Evolutionary conservation across 2,888 invertebrate species (phyloP), one percentile per base, ranked within the genome.

Genomic region (Tortricodes alternella): DNA sequence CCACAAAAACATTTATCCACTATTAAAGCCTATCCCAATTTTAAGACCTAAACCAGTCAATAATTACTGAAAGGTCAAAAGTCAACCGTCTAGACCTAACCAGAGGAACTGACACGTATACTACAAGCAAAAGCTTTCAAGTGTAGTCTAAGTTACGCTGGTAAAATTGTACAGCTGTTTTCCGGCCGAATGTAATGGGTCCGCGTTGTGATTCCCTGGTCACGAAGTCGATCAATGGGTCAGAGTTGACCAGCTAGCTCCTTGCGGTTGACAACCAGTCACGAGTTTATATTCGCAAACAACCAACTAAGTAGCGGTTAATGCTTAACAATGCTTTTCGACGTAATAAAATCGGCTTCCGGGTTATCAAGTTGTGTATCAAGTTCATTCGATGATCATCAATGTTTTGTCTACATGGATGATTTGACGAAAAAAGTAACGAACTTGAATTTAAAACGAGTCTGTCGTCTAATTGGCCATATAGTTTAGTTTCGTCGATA

Each of bases 191-290:
- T 58, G 71, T 80, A 77, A 79, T 66, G 67, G 63, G 61, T 61
- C 72, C 65, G 43, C 41, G 82, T 84, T 84, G 80, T 81, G 73
- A 71, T 70, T 60, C 70, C 73, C 70, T 68, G 75, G 78, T 84
- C 88, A 87, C 85, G 86, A 85, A 74, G 73, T 71, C 75, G 73
- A 74, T 78, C 81, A 80, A 71, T 81, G 67, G 84, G 75, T 78
- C 78, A 79, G 65, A 74, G 71, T 73, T 76, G 74, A 74, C 70
- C 67, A 61, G 52, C 70, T 66, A 61, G 52, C 65, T 66, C 61
- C 63, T 66, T 63, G 58, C 67, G 65, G 71, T 70, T 70, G 68
- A 67, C 67, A 70, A 66, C 61, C 62, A 62, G 52, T 62, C 66
- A 70, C 63, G 65, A 65, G 29, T 18, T 37, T 32, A 44, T 50